Conservation (phyloP, 2,888 invertebrate genomes). For the Drosophila greeni region DNA sequence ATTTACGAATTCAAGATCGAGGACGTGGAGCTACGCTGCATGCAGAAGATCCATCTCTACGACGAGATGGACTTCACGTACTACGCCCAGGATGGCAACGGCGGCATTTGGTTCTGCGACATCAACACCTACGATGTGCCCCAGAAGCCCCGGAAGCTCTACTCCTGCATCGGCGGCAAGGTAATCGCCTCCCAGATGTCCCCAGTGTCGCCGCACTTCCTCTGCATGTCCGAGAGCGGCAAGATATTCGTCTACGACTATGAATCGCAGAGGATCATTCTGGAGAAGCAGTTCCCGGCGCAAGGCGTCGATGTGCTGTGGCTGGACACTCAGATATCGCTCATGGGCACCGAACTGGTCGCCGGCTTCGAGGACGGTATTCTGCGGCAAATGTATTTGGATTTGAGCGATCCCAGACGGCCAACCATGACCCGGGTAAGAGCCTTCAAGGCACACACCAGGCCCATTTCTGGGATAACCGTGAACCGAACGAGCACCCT, state of each 20-base stretch:
- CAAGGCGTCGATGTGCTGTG: slow-evolving; percentile 83
- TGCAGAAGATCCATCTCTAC: slow-evolving; percentile 75
- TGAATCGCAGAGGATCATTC: slow-evolving; percentile 81
- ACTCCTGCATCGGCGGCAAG: slow-evolving; percentile 87
- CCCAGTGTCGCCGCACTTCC: slow-evolving; percentile 84
- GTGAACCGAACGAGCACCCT: slow-evolving; percentile 81
- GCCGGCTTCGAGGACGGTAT: slow-evolving; percentile 87
- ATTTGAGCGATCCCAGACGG: slow-evolving; percentile 49
- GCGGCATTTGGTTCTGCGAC: slow-evolving; percentile 88
- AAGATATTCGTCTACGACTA: slow-evolving; percentile 87
- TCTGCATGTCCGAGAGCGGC: slow-evolving; percentile 87
- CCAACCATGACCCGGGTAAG: slow-evolving; percentile 75
- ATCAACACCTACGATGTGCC: slow-evolving; percentile 81
- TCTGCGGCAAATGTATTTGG: slow-evolving; percentile 80
- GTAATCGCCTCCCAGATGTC: slow-evolving; percentile 85
- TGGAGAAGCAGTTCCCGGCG: slow-evolving; percentile 82
- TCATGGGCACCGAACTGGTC: slow-evolving; percentile 83
- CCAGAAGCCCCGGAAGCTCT: slow-evolving; percentile 79
- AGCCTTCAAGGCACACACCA: slow-evolving; percentile 84
- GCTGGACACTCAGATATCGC: slow-evolving; percentile 84
- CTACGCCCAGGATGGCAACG: slow-evolving; percentile 93
- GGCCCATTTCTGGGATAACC: slow-evolving; percentile 82
- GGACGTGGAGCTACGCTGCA: slow-evolving; percentile 73
- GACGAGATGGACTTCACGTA: slow-evolving; percentile 80
- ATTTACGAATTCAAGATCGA: slow-evolving; percentile 88